phyloP scores from a whole-genome alignment of 2,888 invertebrate species.

The Drosophila aldrichi region DNA sequence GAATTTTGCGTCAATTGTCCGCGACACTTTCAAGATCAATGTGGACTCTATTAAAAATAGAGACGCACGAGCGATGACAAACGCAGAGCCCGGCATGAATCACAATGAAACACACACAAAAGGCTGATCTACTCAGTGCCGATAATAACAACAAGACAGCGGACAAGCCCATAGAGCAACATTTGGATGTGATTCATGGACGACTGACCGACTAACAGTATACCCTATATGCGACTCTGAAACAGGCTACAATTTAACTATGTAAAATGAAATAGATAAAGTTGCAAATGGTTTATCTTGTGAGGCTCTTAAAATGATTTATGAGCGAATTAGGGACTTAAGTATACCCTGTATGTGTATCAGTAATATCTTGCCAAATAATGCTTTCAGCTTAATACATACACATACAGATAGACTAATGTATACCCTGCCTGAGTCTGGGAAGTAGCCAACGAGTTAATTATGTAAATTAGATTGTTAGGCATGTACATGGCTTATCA shows the following conservation, averaged over 20 bases:
- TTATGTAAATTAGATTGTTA: not conserved
- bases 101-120: constrained; percentile 63
- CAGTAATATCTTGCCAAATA: not conserved
- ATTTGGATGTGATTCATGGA: not conserved
- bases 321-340: not conserved
- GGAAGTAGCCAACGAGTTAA: not conserved
- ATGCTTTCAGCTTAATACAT: no score
- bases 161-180: constrained; percentile 45
- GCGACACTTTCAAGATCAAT: constrained; percentile 76
- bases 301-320: not conserved
- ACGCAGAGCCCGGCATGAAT: constrained; percentile 55
- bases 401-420: not conserved
- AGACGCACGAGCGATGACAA: constrained; percentile 33
- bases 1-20: constrained; percentile 56
- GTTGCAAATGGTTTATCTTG: not conserved
- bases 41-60: constrained; percentile 57
- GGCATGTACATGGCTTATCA: not conserved
- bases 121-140: constrained; percentile 17
- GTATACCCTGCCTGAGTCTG: not conserved
- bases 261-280: not conserved
- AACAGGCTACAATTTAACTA: not conserved
- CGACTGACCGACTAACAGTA: not conserved
- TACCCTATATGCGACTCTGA: not conserved
- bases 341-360: not conserved
- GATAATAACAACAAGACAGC: constrained; percentile 11